A percentile compares a stretch with the other conserved stretches of the same genome.
phyloP scores from a whole-genome alignment of 37 sponge, comb jelly and placozoan species.

The Eunapius fragilis region DNA sequence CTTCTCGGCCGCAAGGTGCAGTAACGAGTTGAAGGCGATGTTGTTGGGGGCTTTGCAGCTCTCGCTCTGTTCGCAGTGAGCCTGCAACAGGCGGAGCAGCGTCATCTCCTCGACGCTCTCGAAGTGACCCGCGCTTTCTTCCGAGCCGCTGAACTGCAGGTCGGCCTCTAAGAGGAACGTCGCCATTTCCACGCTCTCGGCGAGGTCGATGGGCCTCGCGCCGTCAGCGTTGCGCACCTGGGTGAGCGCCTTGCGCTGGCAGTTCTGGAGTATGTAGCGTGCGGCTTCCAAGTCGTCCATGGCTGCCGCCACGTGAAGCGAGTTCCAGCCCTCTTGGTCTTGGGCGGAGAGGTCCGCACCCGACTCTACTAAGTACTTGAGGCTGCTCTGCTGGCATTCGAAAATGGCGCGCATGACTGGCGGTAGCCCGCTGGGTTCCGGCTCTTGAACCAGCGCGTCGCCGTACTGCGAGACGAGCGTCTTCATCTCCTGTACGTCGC shows the following conservation, averaged over 20 bases:
- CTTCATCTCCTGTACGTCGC: conserved; percentile 68
- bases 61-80: conserved; percentile 21
- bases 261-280: conserved; percentile 29
- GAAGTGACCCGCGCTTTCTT: neutral
- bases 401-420: conserved; percentile 65
- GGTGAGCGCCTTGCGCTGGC: conserved; percentile 5
- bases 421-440: conserved; percentile 67
- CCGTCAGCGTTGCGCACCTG: conserved; percentile 53
- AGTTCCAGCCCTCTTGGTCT: conserved; percentile 73
- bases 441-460: conserved; percentile 20
- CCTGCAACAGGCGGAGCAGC: conserved; percentile 18
- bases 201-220: conserved; percentile 67
- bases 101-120: conserved; percentile 1
- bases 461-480: conserved; percentile 45
- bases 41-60: conserved; percentile 27
- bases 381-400: conserved; percentile 49
- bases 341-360: conserved; percentile 60
- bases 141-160: conserved; percentile 15
- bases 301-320: conserved; percentile 69
- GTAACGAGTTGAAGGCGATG: conserved; percentile 38
- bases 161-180: conserved; percentile 61
- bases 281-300: conserved; percentile 74
- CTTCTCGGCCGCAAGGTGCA: conserved; percentile 72
- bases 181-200: conserved; percentile 69
- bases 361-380: conserved; percentile 46